These are phyloP conservation scores for Timandra comae DNA, from an alignment of 2,888 invertebrate species.

Conservation along the genomic window DNA sequence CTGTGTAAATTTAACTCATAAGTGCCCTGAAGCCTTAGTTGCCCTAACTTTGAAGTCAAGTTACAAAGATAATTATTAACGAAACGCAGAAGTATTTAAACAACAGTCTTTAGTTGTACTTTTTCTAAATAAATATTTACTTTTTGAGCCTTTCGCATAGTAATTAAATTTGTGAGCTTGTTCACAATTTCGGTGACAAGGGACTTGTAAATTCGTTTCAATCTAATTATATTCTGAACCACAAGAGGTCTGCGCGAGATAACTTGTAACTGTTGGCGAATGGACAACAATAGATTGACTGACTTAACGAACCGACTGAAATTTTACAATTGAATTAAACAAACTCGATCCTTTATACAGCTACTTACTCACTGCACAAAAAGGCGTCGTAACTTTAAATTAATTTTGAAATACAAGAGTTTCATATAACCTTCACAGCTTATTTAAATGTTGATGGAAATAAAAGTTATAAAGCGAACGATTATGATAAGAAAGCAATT, in stretches of 20 bases:
- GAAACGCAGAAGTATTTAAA: constrained; percentile 1
- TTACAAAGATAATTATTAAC: too few species aligned
- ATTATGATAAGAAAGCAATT: too few species aligned
- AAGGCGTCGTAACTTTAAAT: too few species aligned
- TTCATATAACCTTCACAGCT: too few species aligned
- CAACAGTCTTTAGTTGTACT: background rate
- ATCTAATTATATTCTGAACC: constrained; percentile 22
- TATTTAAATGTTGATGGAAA: too few species aligned
- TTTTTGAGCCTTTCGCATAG: constrained; percentile 12
- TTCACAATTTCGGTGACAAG: constrained; percentile 22
- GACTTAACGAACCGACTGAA: constrained; percentile 20
- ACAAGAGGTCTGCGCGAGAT: constrained; percentile 18
- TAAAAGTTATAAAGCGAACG: too few species aligned
- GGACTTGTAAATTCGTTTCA: constrained; percentile 22
- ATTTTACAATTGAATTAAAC: constrained; percentile 56
- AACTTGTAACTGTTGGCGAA: constrained; percentile 16
- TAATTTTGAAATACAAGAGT: too few species aligned
- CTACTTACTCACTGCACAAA: too few species aligned
- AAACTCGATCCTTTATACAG: too few species aligned
- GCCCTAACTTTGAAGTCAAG: too few species aligned
- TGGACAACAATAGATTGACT: constrained; percentile 13
- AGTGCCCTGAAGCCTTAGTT: too few species aligned
- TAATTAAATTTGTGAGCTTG: constrained; percentile 22
- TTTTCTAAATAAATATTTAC: constrained; percentile 13
- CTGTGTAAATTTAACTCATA: too few species aligned